These are phyloP conservation scores for Allenopithecus nigroviridis DNA, from an alignment of 2,797 vertebrate species.

Conservation along the genomic window DNA sequence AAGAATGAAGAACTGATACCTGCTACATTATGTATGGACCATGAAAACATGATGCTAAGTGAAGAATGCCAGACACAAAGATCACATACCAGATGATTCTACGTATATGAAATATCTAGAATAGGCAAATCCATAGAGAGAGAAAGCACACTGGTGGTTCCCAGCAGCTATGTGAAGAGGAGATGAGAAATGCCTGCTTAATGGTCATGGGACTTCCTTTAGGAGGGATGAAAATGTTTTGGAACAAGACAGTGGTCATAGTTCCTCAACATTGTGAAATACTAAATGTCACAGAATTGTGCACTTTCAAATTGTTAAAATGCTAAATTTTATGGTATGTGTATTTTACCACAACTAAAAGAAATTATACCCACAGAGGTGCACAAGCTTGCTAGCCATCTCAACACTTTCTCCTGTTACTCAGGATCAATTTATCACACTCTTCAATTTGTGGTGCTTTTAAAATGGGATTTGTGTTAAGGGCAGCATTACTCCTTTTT, in stretches of 20 bases:
- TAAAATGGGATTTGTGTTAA: background rate
- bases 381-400: background rate
- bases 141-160: background rate
- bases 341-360: background rate
- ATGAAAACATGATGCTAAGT: background rate
- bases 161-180: background rate
- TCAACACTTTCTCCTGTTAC: background rate
- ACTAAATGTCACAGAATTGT: background rate
- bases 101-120: background rate
- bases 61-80: background rate
- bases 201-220: background rate
- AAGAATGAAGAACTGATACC: background rate
- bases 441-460: background rate
- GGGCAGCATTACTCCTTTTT: background rate
- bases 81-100: background rate
- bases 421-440: background rate
- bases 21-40: background rate
- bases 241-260: background rate
- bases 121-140: background rate
- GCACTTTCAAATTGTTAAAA: background rate
- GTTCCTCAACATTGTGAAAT: background rate
- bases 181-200: background rate
- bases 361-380: background rate
- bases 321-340: background rate
- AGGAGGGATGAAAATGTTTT: background rate